Evolutionary conservation across 2,113 vertebrate species (phyloP), one percentile per base, ranked within the genome.

Genomic region (Cephalopterus ornatus): DNA sequence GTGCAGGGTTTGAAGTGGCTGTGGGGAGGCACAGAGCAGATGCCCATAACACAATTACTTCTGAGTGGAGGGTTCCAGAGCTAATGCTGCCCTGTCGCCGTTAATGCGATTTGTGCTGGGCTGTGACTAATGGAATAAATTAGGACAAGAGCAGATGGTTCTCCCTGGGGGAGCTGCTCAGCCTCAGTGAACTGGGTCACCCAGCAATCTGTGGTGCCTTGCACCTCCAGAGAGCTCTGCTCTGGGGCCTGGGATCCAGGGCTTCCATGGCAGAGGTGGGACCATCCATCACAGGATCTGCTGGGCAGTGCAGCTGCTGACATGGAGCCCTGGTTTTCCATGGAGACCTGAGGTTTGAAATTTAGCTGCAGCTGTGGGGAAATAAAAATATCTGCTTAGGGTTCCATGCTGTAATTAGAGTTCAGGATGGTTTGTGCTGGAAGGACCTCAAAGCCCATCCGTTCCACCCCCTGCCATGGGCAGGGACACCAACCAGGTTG

Each of bases 101-200:
- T 37, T 96, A 91, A 94, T 95, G 42, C 35, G 77, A 90, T 97
- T 97, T 95, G 87, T 88, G 8, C 72, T 33, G 94, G 83, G 74
- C 94, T 93, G 79, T 97, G 93, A 96, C 95, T 98, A 89, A 95
- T 98, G 97, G 94, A 95, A 63, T 97, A 97, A 98, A 98, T 98
- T 97, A 98, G 97, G 97, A 88, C 97, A 94, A 79, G 52, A 96
- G 97, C 98, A 98, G 98, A 98, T 98, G 98, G 97, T 92, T 93
- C 91, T 96, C 85, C 67, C 79, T 68, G 58, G 94, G 88, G 94
- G 97, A 95, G 73, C 88, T 84, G 82, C 93, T 95, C 91, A 35
- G 67, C 78, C n/a, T 9, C 66, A 39, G 39, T 73, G 95, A 98
- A 97, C 94, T 98, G 97, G 98, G 98, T 99, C 98, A 98, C 76